Evolutionary conservation across 2,113 vertebrate species (phyloP), one percentile per base, ranked within the genome.

Genomic region (Madoqua kirkii): DNA sequence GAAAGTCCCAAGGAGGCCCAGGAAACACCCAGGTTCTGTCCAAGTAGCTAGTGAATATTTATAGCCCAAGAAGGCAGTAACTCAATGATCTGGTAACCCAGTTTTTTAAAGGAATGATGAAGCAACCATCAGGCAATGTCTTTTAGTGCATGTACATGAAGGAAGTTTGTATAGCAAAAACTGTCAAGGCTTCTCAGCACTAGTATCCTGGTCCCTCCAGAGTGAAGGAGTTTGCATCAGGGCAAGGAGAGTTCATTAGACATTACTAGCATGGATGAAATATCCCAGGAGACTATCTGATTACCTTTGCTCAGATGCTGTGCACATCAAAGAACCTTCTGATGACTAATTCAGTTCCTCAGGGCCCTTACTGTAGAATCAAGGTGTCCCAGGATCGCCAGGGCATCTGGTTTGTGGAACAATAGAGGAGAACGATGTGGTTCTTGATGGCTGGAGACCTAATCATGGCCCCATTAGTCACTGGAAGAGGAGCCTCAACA

Each of bases 271-370:
- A 0, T 45, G 50, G 89, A 83, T 59, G 23, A 64, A 81, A 45
- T 74, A 89, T 83, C 95, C 96, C 93, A n/a, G 76, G 97, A 96
- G 94, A 93, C 88, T 97, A 92, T 98, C 97, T 97, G 89, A 95
- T 98, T 96, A 96, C 93, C 94, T 97, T 95, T 95, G 64, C 88
- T 96, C 88, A 94, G 85, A 95, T 93, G 93, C 55, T 93, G 50
- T 79, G 86, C 45, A 97, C 57, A 97, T 98, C 94, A 94, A 95
- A 98, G 91, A 89, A 78, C 40, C 50, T 97, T 97, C 95, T 86
- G 86, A 89, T 93, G 50, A 94, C 74, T 94, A 94, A 94, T 91
- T 89, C 55, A 57, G 67, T 60, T 97, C 91, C 91, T 95, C 29
- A 2, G 82, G 67, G 87, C 67, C 88, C 93, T 89, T 54, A 50